Conservation (phyloP, 2,888 invertebrate species). For the Lithosia quadra region DNA sequence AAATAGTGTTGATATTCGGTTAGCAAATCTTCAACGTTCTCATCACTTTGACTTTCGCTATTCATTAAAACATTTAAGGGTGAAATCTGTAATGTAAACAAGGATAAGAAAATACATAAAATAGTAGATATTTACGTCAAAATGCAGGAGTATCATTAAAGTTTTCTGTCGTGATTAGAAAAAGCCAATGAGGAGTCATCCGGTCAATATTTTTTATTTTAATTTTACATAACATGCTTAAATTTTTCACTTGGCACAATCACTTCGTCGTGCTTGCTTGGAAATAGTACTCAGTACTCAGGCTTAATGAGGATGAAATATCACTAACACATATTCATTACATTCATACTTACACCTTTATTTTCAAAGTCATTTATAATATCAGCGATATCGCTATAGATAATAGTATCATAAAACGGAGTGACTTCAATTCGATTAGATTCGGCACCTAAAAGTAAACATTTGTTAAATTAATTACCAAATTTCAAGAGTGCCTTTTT, state of each 20-base stretch:
- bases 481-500: neutral
- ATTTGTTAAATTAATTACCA: constrained; percentile 15
- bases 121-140: too few relatives aligned
- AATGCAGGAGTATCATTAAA: too few relatives aligned
- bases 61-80: constrained; percentile 59
- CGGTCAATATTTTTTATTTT: neutral
- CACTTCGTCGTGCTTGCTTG: neutral
- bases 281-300: constrained; percentile 1
- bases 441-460: constrained; percentile 63
- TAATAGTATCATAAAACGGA: constrained; percentile 76
- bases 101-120: neutral
- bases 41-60: constrained; percentile 74
- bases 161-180: neutral
- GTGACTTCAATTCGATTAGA: constrained; percentile 67
- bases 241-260: neutral
- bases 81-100: constrained; percentile 62
- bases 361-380: constrained; percentile 76
- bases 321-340: constrained; percentile 13
- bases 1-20: constrained; percentile 78
- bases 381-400: constrained; percentile 78
- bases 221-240: neutral
- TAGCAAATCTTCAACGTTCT: constrained; percentile 75
- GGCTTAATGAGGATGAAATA: neutral
- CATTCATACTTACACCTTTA: constrained; percentile 64
- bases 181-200: neutral